Evolutionary conservation across 2,113 vertebrate genomes (phyloP).

Genomic region (Malurus elegans): DNA sequence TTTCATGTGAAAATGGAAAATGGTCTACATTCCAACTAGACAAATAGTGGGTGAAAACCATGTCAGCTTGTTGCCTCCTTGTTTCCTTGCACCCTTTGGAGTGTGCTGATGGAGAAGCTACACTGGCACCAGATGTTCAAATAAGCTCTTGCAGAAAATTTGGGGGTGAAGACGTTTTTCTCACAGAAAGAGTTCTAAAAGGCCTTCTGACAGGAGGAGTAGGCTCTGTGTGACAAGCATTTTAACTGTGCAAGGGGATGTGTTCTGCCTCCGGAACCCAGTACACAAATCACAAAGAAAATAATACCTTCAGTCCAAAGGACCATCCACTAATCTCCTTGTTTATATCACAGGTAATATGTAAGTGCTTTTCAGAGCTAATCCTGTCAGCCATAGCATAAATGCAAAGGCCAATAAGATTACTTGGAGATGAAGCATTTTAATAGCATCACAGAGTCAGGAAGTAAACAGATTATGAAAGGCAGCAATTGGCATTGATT

Average conservation of each 20-base stretch:
- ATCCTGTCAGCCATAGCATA: constrained; percentile 15
- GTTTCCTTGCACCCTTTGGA: neutral
- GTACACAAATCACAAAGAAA: neutral
- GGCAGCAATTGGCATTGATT: constrained; percentile 35
- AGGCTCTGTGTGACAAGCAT: neutral
- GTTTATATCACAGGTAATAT: constrained; percentile 20
- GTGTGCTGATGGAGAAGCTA: no score
- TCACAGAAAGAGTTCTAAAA: neutral
- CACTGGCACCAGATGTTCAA: neutral
- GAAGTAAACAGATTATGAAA: constrained; percentile 53
- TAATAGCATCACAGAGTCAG: constrained; percentile 40
- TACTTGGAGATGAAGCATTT: constrained; percentile 17
- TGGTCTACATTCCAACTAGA: neutral
- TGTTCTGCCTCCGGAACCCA: neutral
- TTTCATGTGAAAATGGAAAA: neutral
- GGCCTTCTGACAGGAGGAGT: neutral
- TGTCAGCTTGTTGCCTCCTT: neutral
- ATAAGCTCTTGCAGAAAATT: neutral
- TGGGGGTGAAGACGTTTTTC: neutral
- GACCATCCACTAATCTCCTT: neutral
- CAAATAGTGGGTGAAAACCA: neutral
- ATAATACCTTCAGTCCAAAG: constrained; percentile 1
- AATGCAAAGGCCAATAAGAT: constrained; percentile 3
- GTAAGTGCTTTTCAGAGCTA: constrained; percentile 40
- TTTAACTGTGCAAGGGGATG: neutral